phyloP scores from a whole-genome alignment of 2,888 invertebrate species.

The Trissolcus japonicus region DNA sequence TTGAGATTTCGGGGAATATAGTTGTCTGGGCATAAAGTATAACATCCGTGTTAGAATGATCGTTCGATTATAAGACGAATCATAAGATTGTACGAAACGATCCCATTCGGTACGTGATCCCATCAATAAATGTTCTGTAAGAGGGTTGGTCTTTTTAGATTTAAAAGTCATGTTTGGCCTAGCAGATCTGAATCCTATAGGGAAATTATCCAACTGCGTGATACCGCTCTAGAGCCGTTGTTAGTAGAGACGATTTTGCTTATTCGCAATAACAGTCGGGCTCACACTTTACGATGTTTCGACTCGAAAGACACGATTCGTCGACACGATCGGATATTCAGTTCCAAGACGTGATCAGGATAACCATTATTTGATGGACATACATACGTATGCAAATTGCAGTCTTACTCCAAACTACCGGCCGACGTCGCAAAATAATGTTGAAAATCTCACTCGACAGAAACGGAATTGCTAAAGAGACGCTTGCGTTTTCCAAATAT shows the following conservation, averaged over 20 bases:
- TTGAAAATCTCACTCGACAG: conserved; percentile 5
- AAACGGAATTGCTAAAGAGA: conserved; percentile 28
- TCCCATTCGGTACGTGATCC: conserved; percentile 64
- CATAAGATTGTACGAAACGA: conserved; percentile 56
- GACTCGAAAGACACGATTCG: conserved; percentile 38
- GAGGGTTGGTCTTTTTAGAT: conserved; percentile 62
- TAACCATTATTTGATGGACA: conserved; percentile 68
- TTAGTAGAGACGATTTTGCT: conserved; percentile 64
- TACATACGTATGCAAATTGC: conserved; percentile 68
- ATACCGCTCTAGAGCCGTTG: conserved; percentile 63
- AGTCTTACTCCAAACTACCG: neutral
- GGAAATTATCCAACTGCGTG: conserved; percentile 70
- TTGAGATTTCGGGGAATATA: conserved; percentile 7
- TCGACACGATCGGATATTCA: conserved; percentile 59
- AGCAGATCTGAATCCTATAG: conserved; percentile 64
- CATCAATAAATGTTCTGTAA: conserved; percentile 63
- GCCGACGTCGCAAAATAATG: conserved; percentile 26
- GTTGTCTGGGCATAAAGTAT: conserved; percentile 48
- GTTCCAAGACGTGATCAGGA: conserved; percentile 67
- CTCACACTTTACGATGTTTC: conserved; percentile 51
- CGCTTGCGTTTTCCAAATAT: conserved; percentile 3
- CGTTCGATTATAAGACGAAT: conserved; percentile 56
- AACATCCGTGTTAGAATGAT: conserved; percentile 47
- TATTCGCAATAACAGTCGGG: conserved; percentile 68
- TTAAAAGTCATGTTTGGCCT: conserved; percentile 63